A percentile compares a stretch with the other conserved stretches of the same genome.
Conservation (phyloP, 2,888 invertebrate species). For the Lysandra coridon region DNA sequence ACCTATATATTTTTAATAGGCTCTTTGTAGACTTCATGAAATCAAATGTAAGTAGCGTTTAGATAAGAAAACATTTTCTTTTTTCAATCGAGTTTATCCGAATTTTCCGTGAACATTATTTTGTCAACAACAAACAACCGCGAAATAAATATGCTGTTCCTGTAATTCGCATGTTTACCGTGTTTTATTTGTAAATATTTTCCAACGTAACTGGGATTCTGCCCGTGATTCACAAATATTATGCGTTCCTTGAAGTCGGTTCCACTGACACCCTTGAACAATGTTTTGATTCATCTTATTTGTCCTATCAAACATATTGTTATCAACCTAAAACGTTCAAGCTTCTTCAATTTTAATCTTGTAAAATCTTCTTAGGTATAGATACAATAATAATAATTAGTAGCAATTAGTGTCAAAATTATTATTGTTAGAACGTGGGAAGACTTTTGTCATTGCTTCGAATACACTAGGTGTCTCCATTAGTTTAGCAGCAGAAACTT, state of each 20-base stretch:
- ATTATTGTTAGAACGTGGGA: not conserved
- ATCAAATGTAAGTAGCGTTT: too few relatives aligned
- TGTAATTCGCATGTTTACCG: constrained; percentile 2
- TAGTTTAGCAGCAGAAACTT: constrained; percentile 2
- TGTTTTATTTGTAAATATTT: constrained; percentile 12
- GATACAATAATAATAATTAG: not conserved
- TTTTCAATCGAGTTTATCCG: too few relatives aligned
- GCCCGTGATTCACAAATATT: constrained; percentile 3
- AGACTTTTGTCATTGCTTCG: not conserved
- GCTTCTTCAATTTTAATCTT: not conserved
- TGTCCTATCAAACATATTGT: not conserved
- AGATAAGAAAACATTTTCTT: too few relatives aligned
- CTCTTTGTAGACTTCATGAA: too few relatives aligned
- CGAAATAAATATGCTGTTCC: not conserved
- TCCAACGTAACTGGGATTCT: constrained; percentile 8
- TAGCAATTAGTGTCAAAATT: not conserved
- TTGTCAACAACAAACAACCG: constrained; percentile 9
- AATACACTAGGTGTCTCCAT: not conserved
- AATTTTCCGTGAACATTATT: not conserved
- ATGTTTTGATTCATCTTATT: constrained; percentile 3
- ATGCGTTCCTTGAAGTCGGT: not conserved
- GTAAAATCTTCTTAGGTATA: not conserved
- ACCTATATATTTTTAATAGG: too few relatives aligned
- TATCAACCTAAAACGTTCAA: not conserved
- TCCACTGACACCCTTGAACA: not conserved